Evolutionary conservation across 2,113 vertebrate genomes (phyloP).

Genomic region (Octodon degus): DNA sequence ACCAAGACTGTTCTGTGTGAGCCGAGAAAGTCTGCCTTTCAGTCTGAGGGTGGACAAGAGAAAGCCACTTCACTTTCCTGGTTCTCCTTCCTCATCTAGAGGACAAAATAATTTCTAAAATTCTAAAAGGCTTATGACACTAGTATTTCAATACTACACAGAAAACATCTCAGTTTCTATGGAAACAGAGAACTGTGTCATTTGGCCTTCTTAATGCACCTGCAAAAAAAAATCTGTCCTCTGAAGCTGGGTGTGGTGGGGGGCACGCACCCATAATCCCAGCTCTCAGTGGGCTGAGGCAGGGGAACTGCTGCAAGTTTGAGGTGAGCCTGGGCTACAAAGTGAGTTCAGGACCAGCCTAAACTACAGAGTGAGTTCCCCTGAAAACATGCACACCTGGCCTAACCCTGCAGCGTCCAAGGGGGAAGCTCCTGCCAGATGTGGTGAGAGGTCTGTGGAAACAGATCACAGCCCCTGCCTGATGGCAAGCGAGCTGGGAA

Average conservation of each 20-base stretch:
- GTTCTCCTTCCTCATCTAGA: conserved; percentile 16
- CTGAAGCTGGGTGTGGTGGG: neutral
- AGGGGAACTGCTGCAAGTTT: neutral
- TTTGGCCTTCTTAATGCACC: neutral
- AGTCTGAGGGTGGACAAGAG: neutral
- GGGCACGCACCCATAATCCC: neutral
- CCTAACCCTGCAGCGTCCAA: neutral
- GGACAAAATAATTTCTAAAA: conserved; percentile 42
- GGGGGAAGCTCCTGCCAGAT: neutral
- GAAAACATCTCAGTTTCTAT: conserved; percentile 40
- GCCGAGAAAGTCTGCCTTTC: conserved; percentile 23
- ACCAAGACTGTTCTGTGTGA: neutral
- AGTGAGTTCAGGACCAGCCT: neutral
- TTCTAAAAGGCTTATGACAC: conserved; percentile 30
- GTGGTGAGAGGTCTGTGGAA: neutral
- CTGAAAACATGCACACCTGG: neutral
- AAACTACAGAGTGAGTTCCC: neutral
- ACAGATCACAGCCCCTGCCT: neutral
- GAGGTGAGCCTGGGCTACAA: neutral
- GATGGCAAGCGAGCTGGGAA: neutral
- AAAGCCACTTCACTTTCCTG: conserved; percentile 20
- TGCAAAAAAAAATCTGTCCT: neutral
- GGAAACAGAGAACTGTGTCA: conserved; percentile 38
- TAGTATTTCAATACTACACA: neutral
- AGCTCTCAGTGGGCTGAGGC: neutral